These are phyloP conservation scores for Passerculus sandwichensis DNA, from an alignment of 2,797 vertebrate genomes.

Conservation along the genomic window DNA sequence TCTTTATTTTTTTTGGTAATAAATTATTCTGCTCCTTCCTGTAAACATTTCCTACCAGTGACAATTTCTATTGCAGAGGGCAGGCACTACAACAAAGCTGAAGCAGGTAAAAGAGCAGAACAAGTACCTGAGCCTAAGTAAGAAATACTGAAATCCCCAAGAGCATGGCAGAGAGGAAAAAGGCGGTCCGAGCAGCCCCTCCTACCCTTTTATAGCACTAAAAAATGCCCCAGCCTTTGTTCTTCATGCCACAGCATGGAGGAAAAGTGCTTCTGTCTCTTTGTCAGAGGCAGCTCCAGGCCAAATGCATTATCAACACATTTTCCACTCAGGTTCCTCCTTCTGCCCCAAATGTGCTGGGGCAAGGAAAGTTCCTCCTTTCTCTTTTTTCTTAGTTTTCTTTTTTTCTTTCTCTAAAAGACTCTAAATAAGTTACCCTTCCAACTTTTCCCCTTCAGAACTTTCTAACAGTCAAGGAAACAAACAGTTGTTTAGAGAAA, in stretches of 20 bases:
- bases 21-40: slow-evolving; percentile 9
- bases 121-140: not conserved
- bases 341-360: not conserved
- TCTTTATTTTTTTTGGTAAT: not conserved
- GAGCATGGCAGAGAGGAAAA: not conserved
- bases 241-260: not conserved
- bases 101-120: not conserved
- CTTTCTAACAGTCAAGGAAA: not conserved
- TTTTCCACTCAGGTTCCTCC: not conserved
- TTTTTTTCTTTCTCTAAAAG: not conserved
- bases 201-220: not conserved
- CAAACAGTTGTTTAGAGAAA: not conserved
- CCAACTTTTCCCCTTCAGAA: not conserved
- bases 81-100: not conserved
- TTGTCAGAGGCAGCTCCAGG: not conserved
- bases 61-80: not conserved
- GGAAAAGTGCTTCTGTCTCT: not conserved
- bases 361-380: not conserved
- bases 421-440: not conserved
- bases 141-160: not conserved
- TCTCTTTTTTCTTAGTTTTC: not conserved
- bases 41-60: not conserved
- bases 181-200: not conserved
- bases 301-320: not conserved
- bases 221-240: accelerated